A percentile compares a stretch with the other conserved stretches of the same genome.
Conservation (phyloP, 2,797 vertebrate genomes). For the Pogoniulus pusillus region DNA sequence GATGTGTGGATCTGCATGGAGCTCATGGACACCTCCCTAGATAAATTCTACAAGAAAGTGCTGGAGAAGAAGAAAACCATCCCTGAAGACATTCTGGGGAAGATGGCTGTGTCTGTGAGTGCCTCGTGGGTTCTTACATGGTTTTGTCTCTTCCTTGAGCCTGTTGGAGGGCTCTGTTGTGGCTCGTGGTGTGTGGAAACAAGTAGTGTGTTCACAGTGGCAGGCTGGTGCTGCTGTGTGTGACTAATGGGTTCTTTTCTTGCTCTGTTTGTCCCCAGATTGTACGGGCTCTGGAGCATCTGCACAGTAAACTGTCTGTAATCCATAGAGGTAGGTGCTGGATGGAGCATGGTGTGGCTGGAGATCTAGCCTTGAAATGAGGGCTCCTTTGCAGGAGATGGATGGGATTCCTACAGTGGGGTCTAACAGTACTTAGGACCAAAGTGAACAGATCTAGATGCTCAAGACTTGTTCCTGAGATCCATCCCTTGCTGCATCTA, state of each 20-base stretch:
- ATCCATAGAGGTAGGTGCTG: conserved; percentile 78
- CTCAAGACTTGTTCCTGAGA: not conserved
- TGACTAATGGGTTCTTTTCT: not conserved
- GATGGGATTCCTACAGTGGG: not conserved
- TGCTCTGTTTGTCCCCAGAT: conserved; percentile 61
- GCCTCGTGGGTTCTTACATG: not conserved
- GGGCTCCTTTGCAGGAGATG: not conserved
- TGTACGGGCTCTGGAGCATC: conserved; percentile 81
- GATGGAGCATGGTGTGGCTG: not conserved
- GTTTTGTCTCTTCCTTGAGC: not conserved
- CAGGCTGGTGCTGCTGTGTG: not conserved
- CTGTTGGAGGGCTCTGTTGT: not conserved
- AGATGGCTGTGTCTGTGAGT: conserved; percentile 83
- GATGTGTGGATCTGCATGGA: conserved; percentile 86
- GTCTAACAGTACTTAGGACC: not conserved
- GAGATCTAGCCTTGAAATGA: not conserved
- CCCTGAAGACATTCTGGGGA: conserved; percentile 81
- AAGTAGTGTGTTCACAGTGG: not conserved
- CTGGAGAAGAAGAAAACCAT: conserved; percentile 79
- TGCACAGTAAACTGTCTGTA: conserved; percentile 83
- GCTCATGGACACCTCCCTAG: conserved; percentile 82
- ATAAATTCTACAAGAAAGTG: conserved; percentile 84
- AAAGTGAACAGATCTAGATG: not conserved
- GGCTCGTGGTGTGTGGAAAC: accelerated
- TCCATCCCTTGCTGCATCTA: not conserved